phyloP scores from a whole-genome alignment of 2,888 invertebrate genomes.

The Cryptus armator region DNA sequence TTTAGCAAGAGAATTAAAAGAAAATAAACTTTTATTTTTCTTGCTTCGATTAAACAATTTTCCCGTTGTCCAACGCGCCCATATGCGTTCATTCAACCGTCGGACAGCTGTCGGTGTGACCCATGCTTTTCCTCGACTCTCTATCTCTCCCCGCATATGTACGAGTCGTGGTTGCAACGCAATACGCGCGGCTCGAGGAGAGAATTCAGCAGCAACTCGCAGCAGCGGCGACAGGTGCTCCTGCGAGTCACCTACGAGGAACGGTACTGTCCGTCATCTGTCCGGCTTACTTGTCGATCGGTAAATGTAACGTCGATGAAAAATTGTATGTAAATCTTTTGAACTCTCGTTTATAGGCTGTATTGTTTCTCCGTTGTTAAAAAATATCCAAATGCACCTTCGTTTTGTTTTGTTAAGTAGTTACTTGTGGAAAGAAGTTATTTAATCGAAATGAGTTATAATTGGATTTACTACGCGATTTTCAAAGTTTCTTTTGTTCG shows the following conservation, averaged over 20 bases:
- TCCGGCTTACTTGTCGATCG: constrained; percentile 12
- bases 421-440: too few relatives aligned
- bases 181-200: constrained; percentile 49
- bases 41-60: neutral
- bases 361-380: neutral
- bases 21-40: neutral
- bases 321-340: neutral
- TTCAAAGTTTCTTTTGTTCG: neutral
- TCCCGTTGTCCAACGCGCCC: neutral
- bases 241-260: constrained; percentile 10
- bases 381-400: neutral
- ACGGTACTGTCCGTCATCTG: constrained; percentile 16
- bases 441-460: too few relatives aligned
- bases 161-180: neutral
- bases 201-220: constrained; percentile 56
- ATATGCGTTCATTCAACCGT: constrained; percentile 8
- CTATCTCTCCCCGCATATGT: neutral
- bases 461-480: neutral
- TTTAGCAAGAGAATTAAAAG: neutral
- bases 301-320: neutral
- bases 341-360: neutral
- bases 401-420: neutral
- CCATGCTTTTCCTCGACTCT: constrained; percentile 13
- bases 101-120: constrained; percentile 12
- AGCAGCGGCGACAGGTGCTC: constrained; percentile 41